Percentiles rank a stretch among this genome's conserved stretches.
Evolutionary conservation across 2,797 vertebrate species (phyloP).

Genomic region (Lacerta viridis): DNA sequence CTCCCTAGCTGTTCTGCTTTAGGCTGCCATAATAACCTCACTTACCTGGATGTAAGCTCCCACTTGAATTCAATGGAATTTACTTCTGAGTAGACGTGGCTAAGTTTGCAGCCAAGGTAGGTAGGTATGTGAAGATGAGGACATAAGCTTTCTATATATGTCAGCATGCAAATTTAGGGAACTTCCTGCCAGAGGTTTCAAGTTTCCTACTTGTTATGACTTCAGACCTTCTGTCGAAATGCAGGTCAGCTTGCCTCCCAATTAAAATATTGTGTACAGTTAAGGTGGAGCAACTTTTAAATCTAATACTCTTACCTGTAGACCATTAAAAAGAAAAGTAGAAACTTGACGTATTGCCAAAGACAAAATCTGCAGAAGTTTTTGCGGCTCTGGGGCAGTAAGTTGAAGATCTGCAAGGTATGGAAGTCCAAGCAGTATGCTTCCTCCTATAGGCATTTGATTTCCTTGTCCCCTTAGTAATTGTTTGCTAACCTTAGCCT

Average conservation of each 20-base stretch:
- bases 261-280: constrained; percentile 25
- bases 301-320: constrained; percentile 9
- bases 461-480: constrained; percentile 7
- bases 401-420: constrained; percentile 50
- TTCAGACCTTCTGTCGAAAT: background rate
- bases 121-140: background rate
- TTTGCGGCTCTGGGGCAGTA: constrained; percentile 51
- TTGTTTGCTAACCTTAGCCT: constrained; percentile 45
- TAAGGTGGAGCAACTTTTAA: constrained; percentile 27
- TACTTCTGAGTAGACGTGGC: no score
- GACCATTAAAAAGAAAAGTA: background rate
- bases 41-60: no score
- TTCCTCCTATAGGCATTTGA: constrained; percentile 35
- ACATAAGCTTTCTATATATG: background rate
- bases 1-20: background rate
- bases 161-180: background rate
- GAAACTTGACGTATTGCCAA: constrained; percentile 1
- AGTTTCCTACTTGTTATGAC: background rate
- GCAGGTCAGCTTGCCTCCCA: background rate
- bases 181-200: background rate
- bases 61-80: no score
- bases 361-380: constrained; percentile 37
- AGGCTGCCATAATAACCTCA: no score
- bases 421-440: constrained; percentile 38
- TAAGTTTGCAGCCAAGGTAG: no score